Percentiles rank a stretch among this genome's conserved stretches.
These are phyloP conservation scores for Sesia apiformis DNA, from an alignment of 2,888 invertebrate species.

Conservation along the genomic window DNA sequence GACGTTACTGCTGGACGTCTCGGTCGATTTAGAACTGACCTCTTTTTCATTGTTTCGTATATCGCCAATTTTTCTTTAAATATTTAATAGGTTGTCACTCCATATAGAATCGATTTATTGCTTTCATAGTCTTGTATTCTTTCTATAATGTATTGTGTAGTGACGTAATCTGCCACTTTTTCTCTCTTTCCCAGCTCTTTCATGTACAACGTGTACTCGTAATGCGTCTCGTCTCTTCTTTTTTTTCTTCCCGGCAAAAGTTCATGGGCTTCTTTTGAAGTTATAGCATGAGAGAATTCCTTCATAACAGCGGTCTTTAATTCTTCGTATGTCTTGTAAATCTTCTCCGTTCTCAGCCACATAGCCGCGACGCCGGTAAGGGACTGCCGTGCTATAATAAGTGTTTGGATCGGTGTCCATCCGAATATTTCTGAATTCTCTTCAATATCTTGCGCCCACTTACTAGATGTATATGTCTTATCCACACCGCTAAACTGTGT, in stretches of 20 bases:
- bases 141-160: constrained; percentile 16
- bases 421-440: constrained; percentile 16
- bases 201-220: constrained; percentile 14
- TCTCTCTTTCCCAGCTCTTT: constrained; percentile 15
- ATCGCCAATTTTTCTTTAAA: neutral
- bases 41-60: neutral
- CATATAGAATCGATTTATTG: constrained; percentile 15
- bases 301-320: constrained; percentile 8
- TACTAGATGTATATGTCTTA: constrained; percentile 3
- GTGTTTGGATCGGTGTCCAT: constrained; percentile 10
- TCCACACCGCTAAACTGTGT: constrained; percentile 6
- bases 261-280: constrained; percentile 13
- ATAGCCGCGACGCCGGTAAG: constrained; percentile 11
- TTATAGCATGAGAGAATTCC: constrained; percentile 12
- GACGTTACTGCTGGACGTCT: neutral
- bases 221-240: neutral
- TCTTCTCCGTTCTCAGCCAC: constrained; percentile 11
- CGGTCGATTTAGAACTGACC: neutral
- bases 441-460: constrained; percentile 13
- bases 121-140: constrained; percentile 12
- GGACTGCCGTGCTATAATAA: constrained; percentile 12
- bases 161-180: constrained; percentile 15
- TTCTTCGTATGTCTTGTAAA: constrained; percentile 11
- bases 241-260: constrained; percentile 12
- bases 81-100: constrained; percentile 10